Conservation (phyloP, 2,113 vertebrate genomes). For the Tichodroma muraria region DNA sequence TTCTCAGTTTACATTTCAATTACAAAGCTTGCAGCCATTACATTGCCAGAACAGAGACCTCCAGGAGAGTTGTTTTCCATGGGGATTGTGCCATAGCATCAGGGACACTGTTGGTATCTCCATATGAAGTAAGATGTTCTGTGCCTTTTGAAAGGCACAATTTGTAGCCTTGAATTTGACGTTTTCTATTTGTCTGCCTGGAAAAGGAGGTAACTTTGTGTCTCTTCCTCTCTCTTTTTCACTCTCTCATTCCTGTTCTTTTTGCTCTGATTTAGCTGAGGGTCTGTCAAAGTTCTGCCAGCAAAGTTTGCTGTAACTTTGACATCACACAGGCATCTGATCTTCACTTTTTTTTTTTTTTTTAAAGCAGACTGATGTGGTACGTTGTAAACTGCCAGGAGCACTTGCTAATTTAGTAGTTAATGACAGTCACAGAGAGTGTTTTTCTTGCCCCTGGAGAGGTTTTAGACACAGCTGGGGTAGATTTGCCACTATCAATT, state of each 20-base stretch:
- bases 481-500: constrained; percentile 65
- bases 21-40: not conserved
- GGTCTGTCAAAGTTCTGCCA: not conserved
- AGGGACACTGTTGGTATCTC: not conserved
- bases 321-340: constrained; percentile 15
- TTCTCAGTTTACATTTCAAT: not conserved
- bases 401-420: constrained; percentile 54
- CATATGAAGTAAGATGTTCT: not conserved
- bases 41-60: not conserved
- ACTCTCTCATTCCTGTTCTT: not conserved
- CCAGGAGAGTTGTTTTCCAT: not conserved
- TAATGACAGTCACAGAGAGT: constrained; percentile 53
- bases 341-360: not conserved
- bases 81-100: not conserved
- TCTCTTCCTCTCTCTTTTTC: not conserved
- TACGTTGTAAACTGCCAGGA: constrained; percentile 31
- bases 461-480: constrained; percentile 49
- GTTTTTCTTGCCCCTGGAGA: constrained; percentile 64
- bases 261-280: not conserved
- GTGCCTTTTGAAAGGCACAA: not conserved
- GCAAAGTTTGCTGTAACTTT: constrained; percentile 24
- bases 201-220: not conserved
- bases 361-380: constrained; percentile 8
- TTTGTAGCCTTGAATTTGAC: not conserved
- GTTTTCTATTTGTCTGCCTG: not conserved